Conservation (phyloP, 1,140 invertebrate genomes). For the Pseudoatta argentina region DNA sequence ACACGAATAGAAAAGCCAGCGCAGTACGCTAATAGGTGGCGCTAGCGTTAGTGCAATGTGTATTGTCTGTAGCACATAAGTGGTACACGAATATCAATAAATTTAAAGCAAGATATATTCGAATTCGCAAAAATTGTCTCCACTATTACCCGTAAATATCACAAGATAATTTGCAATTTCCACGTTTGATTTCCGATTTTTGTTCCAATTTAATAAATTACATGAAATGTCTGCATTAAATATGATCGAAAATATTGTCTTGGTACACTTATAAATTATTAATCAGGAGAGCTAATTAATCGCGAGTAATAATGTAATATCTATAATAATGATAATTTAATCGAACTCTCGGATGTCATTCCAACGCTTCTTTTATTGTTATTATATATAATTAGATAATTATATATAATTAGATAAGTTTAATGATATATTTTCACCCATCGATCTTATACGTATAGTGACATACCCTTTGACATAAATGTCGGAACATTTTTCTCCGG, state of each 20-base stretch:
- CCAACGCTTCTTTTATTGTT: too few relatives aligned
- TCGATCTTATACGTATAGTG: not conserved
- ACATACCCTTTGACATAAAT: conserved; percentile 94
- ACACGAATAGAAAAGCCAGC: too few relatives aligned
- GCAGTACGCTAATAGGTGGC: too few relatives aligned
- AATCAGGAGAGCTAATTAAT: not conserved
- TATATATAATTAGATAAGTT: not conserved
- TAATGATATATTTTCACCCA: too few relatives aligned
- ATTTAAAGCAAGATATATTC: not conserved
- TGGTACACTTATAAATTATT: not conserved
- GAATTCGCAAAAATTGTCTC: not conserved
- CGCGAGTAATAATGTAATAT: not conserved
- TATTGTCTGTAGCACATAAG: too few relatives aligned
- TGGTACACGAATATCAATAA: too few relatives aligned
- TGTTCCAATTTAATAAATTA: too few relatives aligned
- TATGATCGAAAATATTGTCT: not conserved
- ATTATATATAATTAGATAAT: not conserved
- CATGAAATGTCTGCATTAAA: too few relatives aligned
- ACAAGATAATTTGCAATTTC: not conserved
- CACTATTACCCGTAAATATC: not conserved
- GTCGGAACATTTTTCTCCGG: conserved; percentile 93
- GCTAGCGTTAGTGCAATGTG: too few relatives aligned
- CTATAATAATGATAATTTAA: not conserved
- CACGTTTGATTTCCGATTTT: not conserved
- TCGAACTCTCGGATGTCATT: too few relatives aligned